These are phyloP conservation scores for Helicoverpa assulta DNA, from an alignment of 2,888 invertebrate genomes.

Conservation along the genomic window DNA sequence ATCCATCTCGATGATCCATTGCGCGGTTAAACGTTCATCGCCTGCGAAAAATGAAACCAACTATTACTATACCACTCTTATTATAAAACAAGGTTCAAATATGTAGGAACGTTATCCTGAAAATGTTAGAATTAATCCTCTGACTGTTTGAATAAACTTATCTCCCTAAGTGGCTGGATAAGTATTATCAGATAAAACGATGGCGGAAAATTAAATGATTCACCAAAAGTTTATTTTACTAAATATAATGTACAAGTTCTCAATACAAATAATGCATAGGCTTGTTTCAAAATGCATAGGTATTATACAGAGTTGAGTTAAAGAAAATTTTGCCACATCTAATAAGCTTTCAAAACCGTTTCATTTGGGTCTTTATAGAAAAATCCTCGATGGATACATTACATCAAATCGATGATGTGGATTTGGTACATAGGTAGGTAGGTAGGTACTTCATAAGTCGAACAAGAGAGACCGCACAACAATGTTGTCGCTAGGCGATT, in stretches of 20 bases:
- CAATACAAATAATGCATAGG: too few relatives aligned
- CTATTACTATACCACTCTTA: conserved; percentile 31
- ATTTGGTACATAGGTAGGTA: conserved; percentile 45
- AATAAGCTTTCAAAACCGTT: too few relatives aligned
- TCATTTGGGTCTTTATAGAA: neutral
- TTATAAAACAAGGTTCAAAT: conserved; percentile 7
- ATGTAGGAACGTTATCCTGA: conserved; percentile 29
- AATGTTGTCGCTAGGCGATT: conserved; percentile 88
- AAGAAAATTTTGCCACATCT: too few relatives aligned
- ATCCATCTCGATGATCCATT: conserved; percentile 86
- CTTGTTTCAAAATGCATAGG: too few relatives aligned
- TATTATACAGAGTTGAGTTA: too few relatives aligned
- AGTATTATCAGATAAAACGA: conserved; percentile 7
- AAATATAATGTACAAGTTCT: neutral
- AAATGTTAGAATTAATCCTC: conserved; percentile 22
- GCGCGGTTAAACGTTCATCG: conserved; percentile 87
- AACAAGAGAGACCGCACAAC: conserved; percentile 79
- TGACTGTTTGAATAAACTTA: conserved; percentile 11
- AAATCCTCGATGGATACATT: conserved; percentile 9
- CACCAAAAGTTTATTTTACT: neutral
- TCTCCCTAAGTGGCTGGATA: conserved; percentile 16
- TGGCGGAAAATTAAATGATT: conserved; percentile 1
- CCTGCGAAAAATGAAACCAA: conserved; percentile 77
- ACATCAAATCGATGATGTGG: conserved; percentile 33
- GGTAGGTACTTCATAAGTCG: conserved; percentile 59